phyloP scores from a whole-genome alignment of 1,140 invertebrate species.

The Oryctes rhinoceros region DNA sequence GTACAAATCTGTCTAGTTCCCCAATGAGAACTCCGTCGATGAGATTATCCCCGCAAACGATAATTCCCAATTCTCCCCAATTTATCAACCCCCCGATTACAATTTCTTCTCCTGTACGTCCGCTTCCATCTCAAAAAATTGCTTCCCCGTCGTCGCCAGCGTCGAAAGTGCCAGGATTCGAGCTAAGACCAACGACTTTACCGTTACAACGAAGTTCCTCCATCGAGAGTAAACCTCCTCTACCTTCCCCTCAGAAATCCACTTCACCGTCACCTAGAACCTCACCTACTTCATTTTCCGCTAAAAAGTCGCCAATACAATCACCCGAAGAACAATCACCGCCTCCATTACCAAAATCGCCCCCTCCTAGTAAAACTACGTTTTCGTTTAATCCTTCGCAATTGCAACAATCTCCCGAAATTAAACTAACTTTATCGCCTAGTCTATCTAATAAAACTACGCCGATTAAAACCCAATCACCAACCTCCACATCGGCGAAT shows the following conservation, averaged over 20 bases:
- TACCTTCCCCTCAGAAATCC: conserved; percentile 40
- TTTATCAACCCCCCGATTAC: not conserved
- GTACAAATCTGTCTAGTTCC: conserved; percentile 52
- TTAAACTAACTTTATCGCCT: conserved; percentile 30
- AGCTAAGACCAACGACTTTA: conserved; percentile 37
- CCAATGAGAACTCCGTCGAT: conserved; percentile 34
- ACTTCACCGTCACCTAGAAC: conserved; percentile 43
- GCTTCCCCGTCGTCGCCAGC: not conserved
- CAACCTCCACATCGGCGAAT: conserved; percentile 43
- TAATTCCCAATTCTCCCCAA: not conserved
- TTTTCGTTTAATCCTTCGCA: conserved; percentile 20
- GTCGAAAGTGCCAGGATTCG: not conserved
- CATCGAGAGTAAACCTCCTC: not conserved
- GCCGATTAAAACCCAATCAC: conserved; percentile 45
- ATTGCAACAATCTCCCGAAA: conserved; percentile 36
- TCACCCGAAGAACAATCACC: conserved; percentile 27
- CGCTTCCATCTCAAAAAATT: not conserved
- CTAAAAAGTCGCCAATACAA: conserved; percentile 5
- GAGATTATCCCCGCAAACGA: conserved; percentile 14
- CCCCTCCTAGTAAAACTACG: not conserved
- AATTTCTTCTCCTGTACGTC: conserved; percentile 9
- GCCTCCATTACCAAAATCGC: conserved; percentile 36
- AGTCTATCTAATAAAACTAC: conserved; percentile 38
- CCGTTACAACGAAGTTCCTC: conserved; percentile 42
- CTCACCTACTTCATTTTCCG: conserved; percentile 40